A percentile compares a stretch with the other conserved stretches of the same genome.
These are phyloP conservation scores for Meteorus sp. DNA, from an alignment of 1,140 invertebrate genomes.

Conservation along the genomic window DNA sequence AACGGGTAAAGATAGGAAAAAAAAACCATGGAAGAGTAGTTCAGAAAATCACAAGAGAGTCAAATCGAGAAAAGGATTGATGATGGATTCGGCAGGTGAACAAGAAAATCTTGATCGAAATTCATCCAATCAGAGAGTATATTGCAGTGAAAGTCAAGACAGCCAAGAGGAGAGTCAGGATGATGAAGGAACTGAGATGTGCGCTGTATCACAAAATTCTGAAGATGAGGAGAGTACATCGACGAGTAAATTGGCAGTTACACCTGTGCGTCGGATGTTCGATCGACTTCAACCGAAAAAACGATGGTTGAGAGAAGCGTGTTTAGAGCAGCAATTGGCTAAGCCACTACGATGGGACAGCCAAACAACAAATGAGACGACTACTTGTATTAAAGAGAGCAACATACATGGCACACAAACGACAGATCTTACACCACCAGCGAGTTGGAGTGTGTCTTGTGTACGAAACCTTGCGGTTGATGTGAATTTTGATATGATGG, in stretches of 20 bases:
- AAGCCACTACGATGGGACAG: conserved; percentile 55
- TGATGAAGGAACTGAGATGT: conserved; percentile 47
- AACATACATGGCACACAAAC: conserved; percentile 17
- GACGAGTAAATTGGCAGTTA: conserved; percentile 40
- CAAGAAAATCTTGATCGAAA: conserved; percentile 52
- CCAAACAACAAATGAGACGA: conserved; percentile 32
- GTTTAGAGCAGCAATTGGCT: conserved; percentile 59
- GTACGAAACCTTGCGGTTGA: conserved; percentile 1
- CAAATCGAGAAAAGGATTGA: conserved; percentile 53
- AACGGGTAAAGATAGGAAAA: conserved; percentile 53
- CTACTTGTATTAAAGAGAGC: background rate
- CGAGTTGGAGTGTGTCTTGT: conserved; percentile 1
- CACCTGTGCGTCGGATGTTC: conserved; percentile 45
- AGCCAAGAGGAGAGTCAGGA: conserved; percentile 56
- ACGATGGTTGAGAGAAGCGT: conserved; percentile 65
- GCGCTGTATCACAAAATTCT: conserved; percentile 43
- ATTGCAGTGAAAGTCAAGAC: conserved; percentile 48
- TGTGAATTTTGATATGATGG: background rate
- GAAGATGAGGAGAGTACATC: conserved; percentile 46
- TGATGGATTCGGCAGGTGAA: conserved; percentile 51
- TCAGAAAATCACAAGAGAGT: conserved; percentile 45
- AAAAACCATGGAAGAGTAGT: conserved; percentile 51
- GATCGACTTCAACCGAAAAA: conserved; percentile 65
- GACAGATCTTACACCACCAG: background rate
- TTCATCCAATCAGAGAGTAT: conserved; percentile 42